Evolutionary conservation across 2,888 invertebrate species (phyloP).

Genomic region (Chironomus tentans): DNA sequence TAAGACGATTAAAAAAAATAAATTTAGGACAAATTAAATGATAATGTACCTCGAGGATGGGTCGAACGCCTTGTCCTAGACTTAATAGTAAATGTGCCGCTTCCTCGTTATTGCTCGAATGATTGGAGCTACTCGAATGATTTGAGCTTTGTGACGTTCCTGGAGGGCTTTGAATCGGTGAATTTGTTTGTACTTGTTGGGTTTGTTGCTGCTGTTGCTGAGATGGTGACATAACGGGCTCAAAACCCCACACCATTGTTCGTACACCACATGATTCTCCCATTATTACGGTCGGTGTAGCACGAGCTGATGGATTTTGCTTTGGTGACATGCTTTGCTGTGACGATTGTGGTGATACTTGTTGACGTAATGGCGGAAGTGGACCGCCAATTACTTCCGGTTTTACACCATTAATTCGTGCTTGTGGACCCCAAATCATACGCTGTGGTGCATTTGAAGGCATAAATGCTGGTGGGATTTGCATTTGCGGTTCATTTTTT

Average conservation of each 20-base stretch:
- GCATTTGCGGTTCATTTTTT: conserved; percentile 37
- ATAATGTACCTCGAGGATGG: conserved; percentile 35
- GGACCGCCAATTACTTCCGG: conserved; percentile 69
- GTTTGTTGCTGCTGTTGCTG: conserved; percentile 30
- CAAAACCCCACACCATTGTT: conserved; percentile 56
- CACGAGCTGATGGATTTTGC: conserved; percentile 38
- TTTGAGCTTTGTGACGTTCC: conserved; percentile 33
- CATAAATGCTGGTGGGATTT: conserved; percentile 21
- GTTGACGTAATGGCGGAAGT: conserved; percentile 38
- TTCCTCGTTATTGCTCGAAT: conserved; percentile 49
- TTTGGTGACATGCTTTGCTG: conserved; percentile 40
- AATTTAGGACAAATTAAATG: not conserved
- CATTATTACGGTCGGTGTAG: conserved; percentile 83
- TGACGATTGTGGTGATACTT: conserved; percentile 32
- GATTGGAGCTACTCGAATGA: conserved; percentile 38
- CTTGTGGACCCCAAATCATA: conserved; percentile 50
- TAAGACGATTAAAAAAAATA: not conserved
- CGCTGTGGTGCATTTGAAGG: conserved; percentile 33
- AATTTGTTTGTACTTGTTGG: conserved; percentile 29
- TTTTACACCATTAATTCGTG: conserved; percentile 68
- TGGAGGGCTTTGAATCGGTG: conserved; percentile 33
- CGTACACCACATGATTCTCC: conserved; percentile 84
- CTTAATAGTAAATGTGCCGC: conserved; percentile 64
- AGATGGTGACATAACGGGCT: conserved; percentile 36
- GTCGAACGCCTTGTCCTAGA: conserved; percentile 60